Conservation (phyloP, 2,113 vertebrate genomes). For the Verasper variegatus region DNA sequence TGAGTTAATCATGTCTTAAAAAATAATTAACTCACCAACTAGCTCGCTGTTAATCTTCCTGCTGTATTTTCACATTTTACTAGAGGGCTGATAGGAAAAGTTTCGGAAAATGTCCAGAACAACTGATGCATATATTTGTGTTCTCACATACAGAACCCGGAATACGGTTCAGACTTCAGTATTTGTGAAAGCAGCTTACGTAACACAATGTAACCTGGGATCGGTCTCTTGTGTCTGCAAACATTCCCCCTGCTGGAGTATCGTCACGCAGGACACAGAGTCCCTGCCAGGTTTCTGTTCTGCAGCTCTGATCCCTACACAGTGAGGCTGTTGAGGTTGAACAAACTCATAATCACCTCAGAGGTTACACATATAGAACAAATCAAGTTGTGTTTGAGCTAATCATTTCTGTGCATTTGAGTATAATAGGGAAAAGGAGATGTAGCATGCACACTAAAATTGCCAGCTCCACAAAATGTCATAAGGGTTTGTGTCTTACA, state of each 20-base stretch:
- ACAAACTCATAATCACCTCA: not conserved
- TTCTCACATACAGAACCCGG: no score
- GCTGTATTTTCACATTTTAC: no score
- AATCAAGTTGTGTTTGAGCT: not conserved
- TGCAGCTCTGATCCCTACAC: conserved; percentile 12
- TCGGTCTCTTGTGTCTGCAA: not conserved
- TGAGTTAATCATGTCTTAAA: no score
- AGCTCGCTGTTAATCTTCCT: no score
- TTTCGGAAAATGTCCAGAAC: not conserved
- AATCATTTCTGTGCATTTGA: not conserved
- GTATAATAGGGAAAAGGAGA: not conserved
- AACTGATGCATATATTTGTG: not conserved
- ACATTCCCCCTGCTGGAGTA: not conserved
- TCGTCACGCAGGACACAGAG: not conserved
- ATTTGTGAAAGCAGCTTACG: not conserved
- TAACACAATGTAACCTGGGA: not conserved
- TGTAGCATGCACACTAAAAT: not conserved
- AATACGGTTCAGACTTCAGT: not conserved
- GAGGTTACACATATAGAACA: not conserved
- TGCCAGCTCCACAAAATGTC: not conserved
- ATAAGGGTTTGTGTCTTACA: not conserved
- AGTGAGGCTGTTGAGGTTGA: not conserved
- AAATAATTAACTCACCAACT: no score
- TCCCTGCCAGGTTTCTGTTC: not conserved
- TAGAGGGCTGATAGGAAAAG: not conserved